Conservation (phyloP, 1,140 invertebrate genomes). For the Drosophila orena region DNA sequence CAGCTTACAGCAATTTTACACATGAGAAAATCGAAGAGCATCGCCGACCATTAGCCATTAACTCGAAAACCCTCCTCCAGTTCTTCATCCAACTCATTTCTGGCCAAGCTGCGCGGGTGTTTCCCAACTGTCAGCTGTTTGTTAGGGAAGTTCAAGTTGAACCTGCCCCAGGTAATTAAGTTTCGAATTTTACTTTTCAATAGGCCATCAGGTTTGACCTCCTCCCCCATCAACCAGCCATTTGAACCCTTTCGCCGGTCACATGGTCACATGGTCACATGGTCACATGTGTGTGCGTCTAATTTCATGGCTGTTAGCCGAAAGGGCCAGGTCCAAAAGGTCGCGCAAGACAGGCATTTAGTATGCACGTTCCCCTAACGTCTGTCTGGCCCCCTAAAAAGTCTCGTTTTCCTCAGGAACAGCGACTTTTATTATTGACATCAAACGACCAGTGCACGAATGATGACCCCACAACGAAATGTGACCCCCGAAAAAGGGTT, state of each 20-base stretch:
- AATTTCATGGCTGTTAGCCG: slow-evolving; percentile 79
- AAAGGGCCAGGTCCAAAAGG: slow-evolving; percentile 73
- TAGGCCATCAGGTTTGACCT: slow-evolving; percentile 65
- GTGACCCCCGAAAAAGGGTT: slow-evolving; percentile 13
- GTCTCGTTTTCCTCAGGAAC: slow-evolving; percentile 12
- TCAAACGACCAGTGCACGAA: slow-evolving; percentile 46
- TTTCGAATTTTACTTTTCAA: slow-evolving; percentile 75
- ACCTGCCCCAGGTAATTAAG: slow-evolving; percentile 75
- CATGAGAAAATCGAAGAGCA: slow-evolving; percentile 80
- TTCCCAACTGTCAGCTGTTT: slow-evolving; percentile 77
- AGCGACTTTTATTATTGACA: slow-evolving; percentile 73
- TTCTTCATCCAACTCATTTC: slow-evolving; percentile 25
- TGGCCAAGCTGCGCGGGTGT: slow-evolving; percentile 72
- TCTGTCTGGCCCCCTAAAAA: slow-evolving; percentile 5
- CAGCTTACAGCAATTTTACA: slow-evolving; percentile 69
- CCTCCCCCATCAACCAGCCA: slow-evolving; percentile 12
- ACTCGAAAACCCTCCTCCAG: slow-evolving; percentile 21
- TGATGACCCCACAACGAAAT: slow-evolving; percentile 53
- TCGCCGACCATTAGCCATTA: slow-evolving; percentile 72
- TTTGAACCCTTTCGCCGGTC: slow-evolving; percentile 70
- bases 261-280: slow-evolving; percentile 40
- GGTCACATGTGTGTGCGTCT: slow-evolving; percentile 60
- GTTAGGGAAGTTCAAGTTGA: slow-evolving; percentile 64
- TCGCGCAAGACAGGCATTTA: slow-evolving; percentile 72
- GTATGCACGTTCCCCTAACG: slow-evolving; percentile 57